phyloP scores from a whole-genome alignment of 2,113 vertebrate species.

The Holacanthus passer region DNA sequence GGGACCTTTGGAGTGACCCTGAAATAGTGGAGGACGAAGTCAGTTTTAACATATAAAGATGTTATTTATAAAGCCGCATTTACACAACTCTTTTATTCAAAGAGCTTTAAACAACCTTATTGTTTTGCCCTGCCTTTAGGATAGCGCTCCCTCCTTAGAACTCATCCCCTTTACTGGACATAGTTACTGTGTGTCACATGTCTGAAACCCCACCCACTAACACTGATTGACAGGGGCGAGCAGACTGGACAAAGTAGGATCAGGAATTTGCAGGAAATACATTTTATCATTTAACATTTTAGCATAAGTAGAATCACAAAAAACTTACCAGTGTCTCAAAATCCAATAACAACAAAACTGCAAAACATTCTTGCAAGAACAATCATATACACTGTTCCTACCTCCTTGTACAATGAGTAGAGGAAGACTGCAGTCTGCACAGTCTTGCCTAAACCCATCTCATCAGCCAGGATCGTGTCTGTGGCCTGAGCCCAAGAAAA shows the following conservation, averaged over 20 bases:
- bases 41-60: neutral
- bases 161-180: conserved; percentile 70
- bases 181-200: conserved; percentile 67
- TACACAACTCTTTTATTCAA: neutral
- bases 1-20: conserved; percentile 98
- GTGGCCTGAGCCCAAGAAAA: conserved; percentile 99
- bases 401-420: conserved; percentile 98
- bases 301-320: too few species aligned
- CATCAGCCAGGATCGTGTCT: conserved; percentile 97
- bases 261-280: neutral
- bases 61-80: neutral
- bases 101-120: neutral
- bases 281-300: neutral
- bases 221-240: conserved; percentile 49
- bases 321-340: too few species aligned
- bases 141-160: conserved; percentile 62
- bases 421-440: conserved; percentile 98
- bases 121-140: conserved; percentile 73
- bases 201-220: conserved; percentile 51
- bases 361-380: too few species aligned
- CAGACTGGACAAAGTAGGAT: conserved; percentile 54
- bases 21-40: conserved; percentile 1
- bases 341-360: too few species aligned
- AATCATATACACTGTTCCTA: conserved; percentile 54
- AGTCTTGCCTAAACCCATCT: conserved; percentile 98